Evolutionary conservation across 2,797 vertebrate species (phyloP).

Genomic region (Salmo trutta): DNA sequence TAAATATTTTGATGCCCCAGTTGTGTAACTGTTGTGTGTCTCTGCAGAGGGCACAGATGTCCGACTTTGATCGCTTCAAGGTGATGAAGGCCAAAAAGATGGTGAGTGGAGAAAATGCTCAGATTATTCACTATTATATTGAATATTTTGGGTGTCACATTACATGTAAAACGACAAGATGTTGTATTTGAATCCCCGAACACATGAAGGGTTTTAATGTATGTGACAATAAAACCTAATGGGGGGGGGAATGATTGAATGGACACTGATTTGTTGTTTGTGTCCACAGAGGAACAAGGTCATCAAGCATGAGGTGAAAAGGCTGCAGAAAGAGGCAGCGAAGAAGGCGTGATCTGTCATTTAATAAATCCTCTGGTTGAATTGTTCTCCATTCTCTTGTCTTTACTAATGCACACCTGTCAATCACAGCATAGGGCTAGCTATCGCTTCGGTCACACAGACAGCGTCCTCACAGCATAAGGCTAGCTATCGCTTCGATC

Average conservation of each 20-base stretch:
- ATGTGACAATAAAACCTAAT: not conserved
- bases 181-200: no score
- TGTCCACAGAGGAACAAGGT: conserved; percentile 92
- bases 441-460: no score
- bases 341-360: conserved; percentile 71
- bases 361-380: conserved; percentile 65
- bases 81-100: conserved; percentile 99
- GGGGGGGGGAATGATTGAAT: no score
- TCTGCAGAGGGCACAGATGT: conserved; percentile 92
- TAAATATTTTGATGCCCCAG: not conserved
- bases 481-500: no score
- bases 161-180: no score
- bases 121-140: not conserved
- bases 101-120: conserved; percentile 73
- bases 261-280: not conserved
- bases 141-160: not conserved
- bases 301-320: conserved; percentile 94
- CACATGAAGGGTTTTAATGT: no score
- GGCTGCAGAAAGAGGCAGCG: conserved; percentile 83
- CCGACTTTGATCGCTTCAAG: conserved; percentile 96
- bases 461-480: no score
- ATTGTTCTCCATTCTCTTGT: conserved; percentile 38
- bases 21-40: not conserved
- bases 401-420: not conserved
- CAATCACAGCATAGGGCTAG: no score